Base-by-base conservation (phyloP, 2,888 invertebrate species). In the Tachina grossa region DNA sequence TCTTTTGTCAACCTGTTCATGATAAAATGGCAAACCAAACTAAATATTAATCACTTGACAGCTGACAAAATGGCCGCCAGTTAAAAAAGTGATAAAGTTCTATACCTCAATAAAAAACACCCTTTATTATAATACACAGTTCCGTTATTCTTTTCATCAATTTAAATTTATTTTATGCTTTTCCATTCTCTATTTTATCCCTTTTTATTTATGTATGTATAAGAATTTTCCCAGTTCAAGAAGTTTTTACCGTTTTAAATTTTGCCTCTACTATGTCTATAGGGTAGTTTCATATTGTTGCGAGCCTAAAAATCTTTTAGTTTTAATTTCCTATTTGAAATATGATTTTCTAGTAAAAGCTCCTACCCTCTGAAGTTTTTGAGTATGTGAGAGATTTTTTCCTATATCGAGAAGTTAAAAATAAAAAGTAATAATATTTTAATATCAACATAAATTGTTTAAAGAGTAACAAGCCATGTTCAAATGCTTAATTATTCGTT, bases 161-260 rank as follows among this genome's bases (percentile, higher is more conserved):
- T 91, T 91, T 90, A 90, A 90, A 90, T 91, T 91, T 90, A 90
- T 90, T 90, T 90, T 90, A 89, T 83, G 71, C 61, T 14, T 90
- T 88, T 87, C 81, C 87, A 89, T 87, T 63, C 87, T 83, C 71
- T 68, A 57, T 79, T 85, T 87, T 79, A 85, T 87, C 85, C 80
- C 79, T 87, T 79, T 84, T 84, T 59, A 13, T 57, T 47, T 43
- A 13, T 45, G n/a, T 14, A 13, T 47, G 31, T 16, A 13, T 59
- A 31, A 13, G 39, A 13, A 59, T 69, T 61, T 82, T 86, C 55
- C 55, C 68, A 49, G 6, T 10, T 65, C 71, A 41, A 43, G 22
- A 19, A 66, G 59, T 22, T 41, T 45, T 75, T n/a, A 45, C 31
- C 16, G 16, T 71, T 65, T 75, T 61, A 51, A 51, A 51, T 59